Evolutionary conservation across 37 sponge, comb jelly and placozoan genomes (phyloP), one percentile per base, ranked within the genome.

Genomic region (Petrosia ficiformis): DNA sequence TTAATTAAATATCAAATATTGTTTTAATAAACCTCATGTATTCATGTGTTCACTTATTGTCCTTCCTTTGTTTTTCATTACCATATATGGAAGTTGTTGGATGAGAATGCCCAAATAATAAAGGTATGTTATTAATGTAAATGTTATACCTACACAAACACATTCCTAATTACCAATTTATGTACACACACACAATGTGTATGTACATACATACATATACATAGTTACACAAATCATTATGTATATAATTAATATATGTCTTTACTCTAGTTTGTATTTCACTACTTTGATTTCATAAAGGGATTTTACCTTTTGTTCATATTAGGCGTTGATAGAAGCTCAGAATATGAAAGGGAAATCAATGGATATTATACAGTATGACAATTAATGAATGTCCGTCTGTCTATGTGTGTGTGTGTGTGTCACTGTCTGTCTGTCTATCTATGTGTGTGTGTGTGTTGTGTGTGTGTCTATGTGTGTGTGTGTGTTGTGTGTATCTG

Each of bases 31-130:
- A 21, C n/a, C n/a, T n/a, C n/a, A n/a, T n/a, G n/a, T n/a, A n/a
- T n/a, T n/a, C n/a, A n/a, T n/a, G n/a, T n/a, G n/a, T n/a, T n/a
- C n/a, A 31, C 68, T 24, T 36, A 35, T 67, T 67, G 4, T 40
- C n/a, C 25, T n/a, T 8, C 1, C 67, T 21, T 3, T 60, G 4
- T 5, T 58, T 59, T 33, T 30, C 31, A 1, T 14, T 39, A 11
- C 59, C 24, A 59, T 24, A 24, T 36, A 4, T 10, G 39, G 32
- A 56, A 89, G 90, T 44, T 90, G 67, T 72, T 90, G 77, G 90
- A 90, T 68, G 90, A 90, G 28, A 90, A 90, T 57, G 78, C 86
- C 1, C 90, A 90, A 38, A 66, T 90, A 43, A 84, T 90, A 26
- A 74, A 63, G 81, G 86, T 86, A 60, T 37, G 80, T 30, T 54